Conservation (phyloP, 2,113 vertebrate species). For the Erythrolamprus reginae region DNA sequence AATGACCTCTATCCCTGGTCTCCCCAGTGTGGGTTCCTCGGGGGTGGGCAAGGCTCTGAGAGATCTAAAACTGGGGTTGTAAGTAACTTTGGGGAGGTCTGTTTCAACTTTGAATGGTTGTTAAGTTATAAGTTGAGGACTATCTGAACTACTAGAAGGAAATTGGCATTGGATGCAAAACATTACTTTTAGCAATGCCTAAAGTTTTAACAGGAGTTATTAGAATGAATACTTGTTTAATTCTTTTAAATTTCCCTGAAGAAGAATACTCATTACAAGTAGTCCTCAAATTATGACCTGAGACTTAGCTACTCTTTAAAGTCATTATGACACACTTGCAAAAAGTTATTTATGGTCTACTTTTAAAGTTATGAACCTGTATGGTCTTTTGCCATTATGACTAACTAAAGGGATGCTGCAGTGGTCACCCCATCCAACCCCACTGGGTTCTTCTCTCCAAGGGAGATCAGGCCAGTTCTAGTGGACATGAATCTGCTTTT, state of each 20-base stretch:
- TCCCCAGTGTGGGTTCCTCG: neutral
- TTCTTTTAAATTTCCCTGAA: neutral
- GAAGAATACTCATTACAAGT: neutral
- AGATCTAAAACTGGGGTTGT: neutral
- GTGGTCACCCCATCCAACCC: neutral
- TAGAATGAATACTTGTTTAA: neutral
- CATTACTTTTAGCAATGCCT: slow-evolving; percentile 24
- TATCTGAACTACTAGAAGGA: slow-evolving; percentile 7
- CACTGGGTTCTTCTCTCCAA: neutral
- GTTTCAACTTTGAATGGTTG: neutral
- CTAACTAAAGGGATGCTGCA: neutral
- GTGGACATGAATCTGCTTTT: neutral
- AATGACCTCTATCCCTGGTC: neutral
- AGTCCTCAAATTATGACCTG: neutral
- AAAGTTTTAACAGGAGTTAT: neutral
- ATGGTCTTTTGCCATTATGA: neutral
- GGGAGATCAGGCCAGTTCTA: neutral
- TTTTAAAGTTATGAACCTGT: neutral
- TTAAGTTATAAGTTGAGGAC: neutral
- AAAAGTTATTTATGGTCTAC: neutral
- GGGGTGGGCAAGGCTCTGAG: neutral
- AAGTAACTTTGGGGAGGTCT: neutral
- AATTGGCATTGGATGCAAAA: neutral
- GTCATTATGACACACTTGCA: neutral
- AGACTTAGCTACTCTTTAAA: neutral